Evolutionary conservation across 2,888 invertebrate genomes (phyloP), one percentile per base, ranked within the genome.

Genomic region (Harpalus rubripes): DNA sequence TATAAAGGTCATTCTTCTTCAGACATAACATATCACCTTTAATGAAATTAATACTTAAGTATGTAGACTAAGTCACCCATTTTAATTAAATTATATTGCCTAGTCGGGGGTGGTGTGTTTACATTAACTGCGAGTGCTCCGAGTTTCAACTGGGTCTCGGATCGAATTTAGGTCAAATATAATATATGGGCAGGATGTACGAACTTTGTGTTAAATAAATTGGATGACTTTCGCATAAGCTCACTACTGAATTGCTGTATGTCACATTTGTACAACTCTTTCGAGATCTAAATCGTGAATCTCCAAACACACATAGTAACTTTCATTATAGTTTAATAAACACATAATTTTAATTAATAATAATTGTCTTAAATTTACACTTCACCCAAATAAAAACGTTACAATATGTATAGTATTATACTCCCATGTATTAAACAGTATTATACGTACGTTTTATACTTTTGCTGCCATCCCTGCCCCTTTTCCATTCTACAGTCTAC

Each of bases 81-180:
- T 22, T 4, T 63, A 63, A 63, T 63, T 63, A 32, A 63, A 26
- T 8, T 26, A 26, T 26, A 63, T 26, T 22, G n/a, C 8, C 32
- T 26, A 63, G 63, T 26, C 7, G 7, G 22, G 63, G 61, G 61
- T 16, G 16, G n/a, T 1, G 63, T 63, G 63, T 63, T 63, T 63
- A 63, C 63, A 26, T 26, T 63, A 63, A 2, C 12, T 26, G 63
- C 26, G 12, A 22, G 26, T 26, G 26, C 26, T 26, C 12, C 26
- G 12, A 22, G 26, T 26, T 32, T 22, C 63, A 8, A 63, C 59
- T 15, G 26, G 32, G 63, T 26, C 63, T 26, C 22, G 63, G 63
- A 63, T 63, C 63, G 63, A 63, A 63, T 63, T 63, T 63, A 63
- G 63, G 63, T 63, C 63, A 63, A 63, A 22, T 63, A 63, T 63